phyloP scores from a whole-genome alignment of 2,113 vertebrate species.

The Merops nubicus region DNA sequence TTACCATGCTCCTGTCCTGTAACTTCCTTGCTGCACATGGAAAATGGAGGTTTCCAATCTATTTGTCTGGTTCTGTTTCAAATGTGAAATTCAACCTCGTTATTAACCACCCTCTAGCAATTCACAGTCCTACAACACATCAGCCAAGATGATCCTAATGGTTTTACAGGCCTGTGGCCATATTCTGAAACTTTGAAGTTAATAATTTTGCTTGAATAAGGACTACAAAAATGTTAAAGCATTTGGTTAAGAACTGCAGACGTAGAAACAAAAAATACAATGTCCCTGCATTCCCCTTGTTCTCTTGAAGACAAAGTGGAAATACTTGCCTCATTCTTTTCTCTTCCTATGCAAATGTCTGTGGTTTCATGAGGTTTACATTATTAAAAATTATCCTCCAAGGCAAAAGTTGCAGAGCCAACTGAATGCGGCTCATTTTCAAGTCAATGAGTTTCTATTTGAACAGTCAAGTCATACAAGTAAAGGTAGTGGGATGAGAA shows the following conservation, averaged over 20 bases:
- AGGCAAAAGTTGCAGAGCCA: slow-evolving; percentile 36
- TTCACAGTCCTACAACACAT: not conserved
- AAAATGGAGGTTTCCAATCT: not conserved
- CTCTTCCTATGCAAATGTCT: slow-evolving; percentile 30
- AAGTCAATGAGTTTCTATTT: slow-evolving; percentile 60
- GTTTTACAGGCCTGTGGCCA: not conserved
- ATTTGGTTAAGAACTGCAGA: not conserved
- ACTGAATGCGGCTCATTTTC: slow-evolving; percentile 42
- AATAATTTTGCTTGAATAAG: not conserved
- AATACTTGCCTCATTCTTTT: slow-evolving; percentile 15
- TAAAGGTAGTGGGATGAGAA: slow-evolving; percentile 51
- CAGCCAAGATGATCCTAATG: not conserved
- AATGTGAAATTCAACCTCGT: not conserved
- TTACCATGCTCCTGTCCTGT: not conserved
- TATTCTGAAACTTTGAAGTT: not conserved
- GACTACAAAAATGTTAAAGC: not conserved
- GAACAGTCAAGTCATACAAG: slow-evolving; percentile 46
- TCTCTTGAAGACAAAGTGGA: slow-evolving; percentile 2
- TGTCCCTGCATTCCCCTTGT: not conserved
- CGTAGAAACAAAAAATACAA: not conserved
- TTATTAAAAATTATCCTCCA: slow-evolving; percentile 53
- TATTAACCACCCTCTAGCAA: not conserved
- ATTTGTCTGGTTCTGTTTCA: not conserved
- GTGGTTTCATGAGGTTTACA: slow-evolving; percentile 32
- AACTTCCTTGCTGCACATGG: not conserved